These are phyloP conservation scores for Nipponacmea schrenckii DNA, from an alignment of 2,888 invertebrate genomes.

Conservation along the genomic window DNA sequence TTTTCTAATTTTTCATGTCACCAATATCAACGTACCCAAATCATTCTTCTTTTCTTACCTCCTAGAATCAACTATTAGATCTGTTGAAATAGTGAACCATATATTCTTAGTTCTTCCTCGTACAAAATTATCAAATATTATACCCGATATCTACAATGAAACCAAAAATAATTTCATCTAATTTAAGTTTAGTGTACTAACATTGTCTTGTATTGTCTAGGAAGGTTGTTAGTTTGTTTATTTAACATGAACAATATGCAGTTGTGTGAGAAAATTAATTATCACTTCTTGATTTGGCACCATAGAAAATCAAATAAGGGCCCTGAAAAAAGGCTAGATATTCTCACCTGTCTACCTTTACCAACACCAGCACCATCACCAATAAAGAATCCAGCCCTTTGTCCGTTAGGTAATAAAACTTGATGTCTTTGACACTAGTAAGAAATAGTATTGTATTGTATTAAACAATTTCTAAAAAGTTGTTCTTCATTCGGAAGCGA, in stretches of 20 bases:
- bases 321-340: too few relatives aligned
- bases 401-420: slow-evolving; percentile 58
- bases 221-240: too few relatives aligned
- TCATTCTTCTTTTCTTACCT: slow-evolving; percentile 39
- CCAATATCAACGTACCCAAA: too few relatives aligned
- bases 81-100: slow-evolving; percentile 65
- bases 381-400: slow-evolving; percentile 65
- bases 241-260: too few relatives aligned
- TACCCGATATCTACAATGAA: slow-evolving; percentile 58
- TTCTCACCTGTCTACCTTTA: slow-evolving; percentile 62
- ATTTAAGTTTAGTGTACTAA: too few relatives aligned
- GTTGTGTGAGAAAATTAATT: too few relatives aligned
- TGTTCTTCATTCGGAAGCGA: too few relatives aligned
- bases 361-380: slow-evolving; percentile 67
- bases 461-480: neutral
- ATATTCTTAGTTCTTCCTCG: slow-evolving; percentile 61
- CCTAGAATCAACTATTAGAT: slow-evolving; percentile 63
- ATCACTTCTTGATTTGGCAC: too few relatives aligned
- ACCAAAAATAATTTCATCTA: neutral
- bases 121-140: slow-evolving; percentile 63
- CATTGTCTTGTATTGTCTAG: too few relatives aligned
- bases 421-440: slow-evolving; percentile 64
- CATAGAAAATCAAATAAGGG: too few relatives aligned
- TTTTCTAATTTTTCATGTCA: too few relatives aligned
- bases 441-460: neutral